Evolutionary conservation across 1,140 invertebrate genomes (phyloP), one percentile per base, ranked within the genome.

Genomic region (Ceratoteleas bidentatus): DNA sequence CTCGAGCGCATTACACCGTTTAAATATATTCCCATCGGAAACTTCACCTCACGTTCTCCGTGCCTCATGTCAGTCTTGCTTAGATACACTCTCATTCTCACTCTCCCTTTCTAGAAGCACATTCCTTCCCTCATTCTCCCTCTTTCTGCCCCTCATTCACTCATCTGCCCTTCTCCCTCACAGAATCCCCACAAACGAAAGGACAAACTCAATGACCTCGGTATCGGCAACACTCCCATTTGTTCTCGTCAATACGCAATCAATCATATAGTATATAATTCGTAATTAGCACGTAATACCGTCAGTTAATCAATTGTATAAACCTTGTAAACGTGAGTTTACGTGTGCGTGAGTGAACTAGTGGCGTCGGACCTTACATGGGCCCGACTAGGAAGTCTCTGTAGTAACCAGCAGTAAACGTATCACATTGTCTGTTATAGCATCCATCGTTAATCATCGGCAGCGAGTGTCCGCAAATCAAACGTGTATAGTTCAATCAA

Each of bases 341-440:
- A 85, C 83, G 88, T 91, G 91, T 92, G 91, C 91, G 87, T 91
- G 89, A 91, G 90, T 92, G 90, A 92, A 92, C 91, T 92, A 92
- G 91, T 92, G 90, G 90, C 84, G 88, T 87, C 87, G 77, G 85
- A 84, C 60, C 85, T 85, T 69, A 85, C 84, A 81, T 84, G 66
- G 79, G 56, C 68, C 68, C 85, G 82, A 84, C 86, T 91, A 91
- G 91, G 90, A 92, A 92, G 91, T 92, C 88, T 91, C 90, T 90
- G 90, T 91, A 91, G 90, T 91, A 91, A 91, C 90, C 90, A 92
- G 90, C 87, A 88, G 91, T 92, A 91, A 92, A 92, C 88, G 88
- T 92, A 92, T 92, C 91, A 92, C 91, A 92, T 84, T 88, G 88
- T 92, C 89, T 90, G 88, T 83, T 83, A 78, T 90, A 92, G 90